A percentile compares a stretch with the other conserved stretches of the same genome.
Conservation (phyloP, 2,888 invertebrate genomes). For the Drosophila suboccidentalis region DNA sequence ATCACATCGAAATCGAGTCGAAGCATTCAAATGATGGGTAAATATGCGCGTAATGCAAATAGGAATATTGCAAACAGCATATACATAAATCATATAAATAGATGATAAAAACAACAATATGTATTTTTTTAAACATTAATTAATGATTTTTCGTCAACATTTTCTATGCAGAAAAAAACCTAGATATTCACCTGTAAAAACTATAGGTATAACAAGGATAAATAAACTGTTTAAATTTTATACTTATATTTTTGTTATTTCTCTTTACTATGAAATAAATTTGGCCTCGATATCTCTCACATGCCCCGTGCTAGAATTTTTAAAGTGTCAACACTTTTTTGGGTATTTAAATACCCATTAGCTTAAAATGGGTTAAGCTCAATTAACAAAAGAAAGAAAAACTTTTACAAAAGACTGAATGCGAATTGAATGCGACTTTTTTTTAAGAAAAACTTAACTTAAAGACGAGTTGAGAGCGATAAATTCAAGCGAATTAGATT, state of each 20-base stretch:
- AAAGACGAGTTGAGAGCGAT: not conserved
- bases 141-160: no score
- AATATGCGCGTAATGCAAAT: slow-evolving; percentile 2
- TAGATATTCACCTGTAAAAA: no score
- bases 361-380: no score
- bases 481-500: not conserved
- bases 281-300: no score
- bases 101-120: not conserved
- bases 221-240: no score
- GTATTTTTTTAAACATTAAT: not conserved
- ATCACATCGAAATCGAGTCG: not conserved
- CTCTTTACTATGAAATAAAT: no score
- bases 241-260: no score
- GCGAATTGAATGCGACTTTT: not conserved
- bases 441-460: not conserved
- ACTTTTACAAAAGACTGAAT: not conserved
- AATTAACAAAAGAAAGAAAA: not conserved
- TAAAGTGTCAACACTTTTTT: no score
- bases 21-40: slow-evolving; percentile 1
- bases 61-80: not conserved
- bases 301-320: no score
- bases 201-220: no score
- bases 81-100: not conserved
- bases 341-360: no score
- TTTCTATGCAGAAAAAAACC: no score